Conservation (phyloP, 2,113 vertebrate species). For the Plecturocebus donacophilus region DNA sequence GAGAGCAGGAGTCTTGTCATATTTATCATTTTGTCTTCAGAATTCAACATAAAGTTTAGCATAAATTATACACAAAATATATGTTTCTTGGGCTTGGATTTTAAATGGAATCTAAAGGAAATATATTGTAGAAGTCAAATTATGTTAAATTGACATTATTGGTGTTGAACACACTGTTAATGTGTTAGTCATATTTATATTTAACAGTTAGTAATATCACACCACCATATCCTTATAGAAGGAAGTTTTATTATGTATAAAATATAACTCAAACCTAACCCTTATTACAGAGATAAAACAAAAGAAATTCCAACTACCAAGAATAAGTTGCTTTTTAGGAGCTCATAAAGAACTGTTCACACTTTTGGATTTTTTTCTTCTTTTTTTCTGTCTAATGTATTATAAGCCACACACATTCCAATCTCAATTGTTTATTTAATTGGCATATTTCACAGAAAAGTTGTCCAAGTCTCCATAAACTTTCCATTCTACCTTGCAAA, state of each 20-base stretch:
- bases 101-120: background rate
- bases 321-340: background rate
- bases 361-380: background rate
- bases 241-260: background rate
- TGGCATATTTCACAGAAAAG: constrained; percentile 57
- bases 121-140: background rate
- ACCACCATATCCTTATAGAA: background rate
- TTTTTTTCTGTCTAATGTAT: background rate
- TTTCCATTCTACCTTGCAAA: constrained; percentile 50
- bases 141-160: background rate
- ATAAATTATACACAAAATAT: background rate
- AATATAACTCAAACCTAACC: background rate
- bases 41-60: background rate
- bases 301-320: background rate
- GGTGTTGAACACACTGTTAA: background rate
- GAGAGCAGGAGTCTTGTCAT: background rate
- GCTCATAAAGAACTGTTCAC: background rate
- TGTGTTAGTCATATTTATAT: background rate
- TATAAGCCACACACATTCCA: background rate
- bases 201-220: background rate
- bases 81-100: background rate
- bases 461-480: constrained; percentile 10
- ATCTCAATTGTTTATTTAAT: constrained; percentile 38
- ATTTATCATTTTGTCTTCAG: background rate
- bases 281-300: background rate